Conservation (phyloP, 1,140 invertebrate species). For the Zaprionus ornatus region DNA sequence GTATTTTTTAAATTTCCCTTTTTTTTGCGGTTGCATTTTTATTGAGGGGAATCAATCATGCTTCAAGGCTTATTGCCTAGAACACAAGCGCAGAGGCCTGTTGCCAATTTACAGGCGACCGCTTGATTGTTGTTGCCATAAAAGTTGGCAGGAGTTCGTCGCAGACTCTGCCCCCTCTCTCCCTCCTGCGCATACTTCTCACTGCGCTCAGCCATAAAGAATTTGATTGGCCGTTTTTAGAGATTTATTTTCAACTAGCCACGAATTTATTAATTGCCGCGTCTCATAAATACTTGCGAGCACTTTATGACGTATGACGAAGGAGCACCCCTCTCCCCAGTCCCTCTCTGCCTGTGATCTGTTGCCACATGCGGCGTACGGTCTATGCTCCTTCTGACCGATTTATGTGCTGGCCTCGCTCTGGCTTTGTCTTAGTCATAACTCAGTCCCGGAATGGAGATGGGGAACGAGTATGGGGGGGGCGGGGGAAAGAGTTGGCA, state of each 20-base stretch:
- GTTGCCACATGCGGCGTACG: conserved; percentile 45
- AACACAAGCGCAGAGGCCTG: conserved; percentile 47
- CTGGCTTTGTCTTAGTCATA: conserved; percentile 58
- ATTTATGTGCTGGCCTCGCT: conserved; percentile 52
- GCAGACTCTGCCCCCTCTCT: neutral
- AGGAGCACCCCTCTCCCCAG: neutral
- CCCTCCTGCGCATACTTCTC: neutral
- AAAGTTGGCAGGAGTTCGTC: conserved; percentile 1
- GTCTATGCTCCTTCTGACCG: conserved; percentile 1
- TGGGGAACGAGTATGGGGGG: neutral
- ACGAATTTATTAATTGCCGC: conserved; percentile 79
- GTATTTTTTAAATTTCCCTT: neutral
- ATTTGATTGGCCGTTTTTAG: conserved; percentile 34
- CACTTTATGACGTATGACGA: conserved; percentile 77
- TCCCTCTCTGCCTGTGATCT: neutral
- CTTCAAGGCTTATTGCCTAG: conserved; percentile 32
- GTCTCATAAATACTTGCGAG: conserved; percentile 57
- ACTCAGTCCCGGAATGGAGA: conserved; percentile 38
- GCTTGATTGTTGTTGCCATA: conserved; percentile 30
- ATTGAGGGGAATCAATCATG: conserved; percentile 67
- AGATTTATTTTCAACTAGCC: conserved; percentile 70
- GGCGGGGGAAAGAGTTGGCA: conserved; percentile 1
- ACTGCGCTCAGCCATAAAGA: conserved; percentile 40
- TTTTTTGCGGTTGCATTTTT: conserved; percentile 34
- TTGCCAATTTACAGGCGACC: conserved; percentile 35